Conservation (phyloP, 1,140 invertebrate genomes). For the Olivierus martensii region DNA sequence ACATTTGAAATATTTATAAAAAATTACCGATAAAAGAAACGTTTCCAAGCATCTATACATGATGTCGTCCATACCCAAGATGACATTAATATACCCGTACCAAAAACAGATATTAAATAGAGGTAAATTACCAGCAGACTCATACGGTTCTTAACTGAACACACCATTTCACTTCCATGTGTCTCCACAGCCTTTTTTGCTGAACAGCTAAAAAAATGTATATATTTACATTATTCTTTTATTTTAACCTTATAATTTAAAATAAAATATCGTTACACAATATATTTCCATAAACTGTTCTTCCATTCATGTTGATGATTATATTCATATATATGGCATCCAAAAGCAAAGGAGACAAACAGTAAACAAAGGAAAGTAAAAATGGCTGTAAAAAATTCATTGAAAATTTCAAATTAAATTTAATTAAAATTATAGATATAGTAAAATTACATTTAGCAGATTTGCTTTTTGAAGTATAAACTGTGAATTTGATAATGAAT, state of each 20-base stretch:
- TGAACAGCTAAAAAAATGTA: slow-evolving; percentile 27
- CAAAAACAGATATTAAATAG: slow-evolving; percentile 66
- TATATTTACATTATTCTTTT: too few relatives aligned
- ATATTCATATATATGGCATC: slow-evolving; percentile 67
- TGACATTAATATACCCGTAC: slow-evolving; percentile 70
- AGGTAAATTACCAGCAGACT: slow-evolving; percentile 66
- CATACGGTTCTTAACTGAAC: slow-evolving; percentile 50
- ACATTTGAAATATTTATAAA: too few relatives aligned
- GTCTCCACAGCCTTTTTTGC: slow-evolving; percentile 24
- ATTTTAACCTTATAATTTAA: slow-evolving; percentile 2
- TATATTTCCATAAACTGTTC: slow-evolving; percentile 53
- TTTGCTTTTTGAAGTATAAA: too few relatives aligned
- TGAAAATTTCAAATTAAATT: too few relatives aligned
- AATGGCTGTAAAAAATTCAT: slow-evolving; percentile 32
- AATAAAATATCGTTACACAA: slow-evolving; percentile 50
- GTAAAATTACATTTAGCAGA: too few relatives aligned
- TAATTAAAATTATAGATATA: too few relatives aligned
- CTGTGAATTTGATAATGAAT: too few relatives aligned
- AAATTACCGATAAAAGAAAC: slow-evolving; percentile 67
- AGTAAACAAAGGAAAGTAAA: slow-evolving; percentile 49
- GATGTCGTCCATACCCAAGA: slow-evolving; percentile 82
- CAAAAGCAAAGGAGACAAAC: slow-evolving; percentile 56
- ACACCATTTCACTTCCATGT: slow-evolving; percentile 18
- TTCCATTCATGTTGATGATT: slow-evolving; percentile 54
- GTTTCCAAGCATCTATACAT: slow-evolving; percentile 63